Base-by-base conservation (phyloP, 2,797 vertebrate species). In the Arnoldichthys spilopterus region DNA sequence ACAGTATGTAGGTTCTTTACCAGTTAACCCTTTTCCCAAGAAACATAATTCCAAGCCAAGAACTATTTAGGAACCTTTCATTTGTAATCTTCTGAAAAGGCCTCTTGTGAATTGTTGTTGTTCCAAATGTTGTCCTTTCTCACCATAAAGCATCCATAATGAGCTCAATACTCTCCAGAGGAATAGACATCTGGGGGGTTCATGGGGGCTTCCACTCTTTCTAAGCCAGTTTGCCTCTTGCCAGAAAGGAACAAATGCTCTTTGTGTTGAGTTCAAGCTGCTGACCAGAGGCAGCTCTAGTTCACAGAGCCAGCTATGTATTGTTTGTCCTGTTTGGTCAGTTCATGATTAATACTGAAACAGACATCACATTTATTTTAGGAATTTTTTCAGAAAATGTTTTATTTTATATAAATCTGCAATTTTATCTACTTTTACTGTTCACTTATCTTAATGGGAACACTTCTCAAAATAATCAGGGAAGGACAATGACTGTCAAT, bases 221-320 rank as follows among this genome's bases (percentile, higher is more conserved):
- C 86, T 78, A 20, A 0, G 71, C 77, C 80, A 89, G 84, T 91
- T 91, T 80, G 86, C 89, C 84, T 86, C 83, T 76, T 86, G 89
- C 91, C 87, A 89, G 81, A 77, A 74, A 82, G 80, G 86, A 89
- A 93, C 93, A 94, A 91, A 90, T 79, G 81, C 47, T 80, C 86
- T 87, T 92, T 93, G 90, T 94, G 83, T 81, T 81, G 64, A 56
- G 26, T 53, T 69, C 47, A 72, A 71, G 84, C 81, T 69, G 77
- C 79, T 64, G 83, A 83, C 85, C 75, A 85, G 80, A 77, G 80
- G 86, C 87, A 84, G 78, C 67, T 76, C 61, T 67, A 83, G 84
- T 90, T 91, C 90, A 92, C 89, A 81, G 87, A 91, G 86, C 83
- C 86, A 71, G 85, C 85, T 85, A 81, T 86, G 88, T 87, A 91